phyloP scores from a whole-genome alignment of 2,888 invertebrate species.

The Cataglyphis cursor region DNA sequence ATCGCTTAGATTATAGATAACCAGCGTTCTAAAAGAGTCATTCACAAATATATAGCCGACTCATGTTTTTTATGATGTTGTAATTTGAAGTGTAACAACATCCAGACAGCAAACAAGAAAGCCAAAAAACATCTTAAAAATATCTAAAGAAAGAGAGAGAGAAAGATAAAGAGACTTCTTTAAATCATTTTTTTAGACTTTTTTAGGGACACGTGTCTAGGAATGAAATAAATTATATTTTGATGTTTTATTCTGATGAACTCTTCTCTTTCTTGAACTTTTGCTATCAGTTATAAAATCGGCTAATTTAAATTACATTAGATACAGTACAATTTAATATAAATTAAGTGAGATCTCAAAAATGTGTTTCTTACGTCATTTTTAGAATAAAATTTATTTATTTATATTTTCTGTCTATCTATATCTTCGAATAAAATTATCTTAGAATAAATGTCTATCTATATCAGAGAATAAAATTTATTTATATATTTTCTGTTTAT shows the following conservation, averaged over 20 bases:
- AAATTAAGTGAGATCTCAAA: not conserved
- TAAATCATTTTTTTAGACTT: no score
- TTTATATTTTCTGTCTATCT: not conserved
- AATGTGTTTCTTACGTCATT: not conserved
- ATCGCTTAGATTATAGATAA: constrained; percentile 15
- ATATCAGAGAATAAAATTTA: not conserved
- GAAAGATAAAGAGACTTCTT: no score
- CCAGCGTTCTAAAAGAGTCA: constrained; percentile 21
- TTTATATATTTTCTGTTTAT: not conserved
- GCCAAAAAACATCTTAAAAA: no score
- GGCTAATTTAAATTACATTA: not conserved
- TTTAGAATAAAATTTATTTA: not conserved
- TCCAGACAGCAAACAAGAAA: no score
- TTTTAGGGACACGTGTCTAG: no score
- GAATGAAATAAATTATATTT: constrained; percentile 23
- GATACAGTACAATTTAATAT: not conserved
- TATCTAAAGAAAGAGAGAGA: no score
- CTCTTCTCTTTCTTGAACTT: no score
- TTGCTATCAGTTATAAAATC: not conserved
- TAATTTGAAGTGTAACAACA: constrained; percentile 3
- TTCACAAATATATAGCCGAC: constrained; percentile 7
- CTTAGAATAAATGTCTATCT: no score
- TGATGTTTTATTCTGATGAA: not conserved
- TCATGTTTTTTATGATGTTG: constrained; percentile 27
- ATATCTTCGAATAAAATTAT: not conserved